Conservation (phyloP, 2,113 vertebrate genomes). For the Peromyscus polionotus region DNA sequence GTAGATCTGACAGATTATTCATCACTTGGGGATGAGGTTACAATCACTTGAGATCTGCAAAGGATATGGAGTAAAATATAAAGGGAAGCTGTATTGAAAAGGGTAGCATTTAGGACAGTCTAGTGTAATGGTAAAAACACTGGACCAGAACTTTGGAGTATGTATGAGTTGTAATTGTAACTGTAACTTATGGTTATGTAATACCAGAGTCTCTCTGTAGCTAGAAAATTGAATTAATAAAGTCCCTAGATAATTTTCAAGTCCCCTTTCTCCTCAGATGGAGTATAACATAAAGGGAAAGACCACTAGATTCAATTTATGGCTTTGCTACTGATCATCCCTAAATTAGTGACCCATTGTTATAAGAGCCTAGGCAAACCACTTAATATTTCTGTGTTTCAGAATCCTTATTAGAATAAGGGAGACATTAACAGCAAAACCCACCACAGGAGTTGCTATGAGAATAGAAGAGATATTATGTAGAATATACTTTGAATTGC, state of each 20-base stretch:
- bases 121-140: background rate
- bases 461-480: background rate
- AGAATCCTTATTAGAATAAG: background rate
- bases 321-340: background rate
- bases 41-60: background rate
- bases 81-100: background rate
- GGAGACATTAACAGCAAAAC: background rate
- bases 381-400: background rate
- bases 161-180: background rate
- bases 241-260: slow-evolving; percentile 12
- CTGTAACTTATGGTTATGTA: background rate
- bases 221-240: slow-evolving; percentile 13
- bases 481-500: slow-evolving; percentile 8
- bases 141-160: background rate
- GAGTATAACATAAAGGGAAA: slow-evolving; percentile 16
- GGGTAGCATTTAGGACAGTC: background rate
- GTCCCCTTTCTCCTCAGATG: background rate
- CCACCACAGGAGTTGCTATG: background rate
- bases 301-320: background rate
- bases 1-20: background rate
- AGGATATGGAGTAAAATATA: background rate
- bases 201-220: background rate
- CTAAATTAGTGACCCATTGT: background rate
- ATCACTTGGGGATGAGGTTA: background rate
- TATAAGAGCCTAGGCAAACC: background rate